phyloP scores from a whole-genome alignment of 2,113 vertebrate genomes.

The Caracal caracal region DNA sequence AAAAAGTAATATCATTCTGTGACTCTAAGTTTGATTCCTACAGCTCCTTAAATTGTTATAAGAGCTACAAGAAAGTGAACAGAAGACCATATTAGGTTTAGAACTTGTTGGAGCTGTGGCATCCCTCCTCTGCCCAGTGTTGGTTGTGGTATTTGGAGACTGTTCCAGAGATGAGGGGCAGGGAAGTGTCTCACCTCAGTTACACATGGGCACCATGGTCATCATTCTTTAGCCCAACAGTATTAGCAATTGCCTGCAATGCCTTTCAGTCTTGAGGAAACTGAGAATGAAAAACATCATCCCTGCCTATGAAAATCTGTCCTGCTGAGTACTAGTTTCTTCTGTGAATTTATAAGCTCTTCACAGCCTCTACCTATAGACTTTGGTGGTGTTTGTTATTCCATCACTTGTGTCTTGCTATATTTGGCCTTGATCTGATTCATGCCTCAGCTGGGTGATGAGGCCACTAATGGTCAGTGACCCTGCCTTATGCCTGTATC shows the following conservation, averaged over 20 bases:
- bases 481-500: not conserved
- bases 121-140: not conserved
- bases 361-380: not conserved
- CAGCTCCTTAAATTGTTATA: conserved; percentile 4
- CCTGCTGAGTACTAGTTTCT: not conserved
- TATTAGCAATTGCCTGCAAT: not conserved
- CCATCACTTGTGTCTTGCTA: not conserved
- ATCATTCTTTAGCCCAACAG: not conserved
- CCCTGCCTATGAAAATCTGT: not conserved
- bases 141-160: not conserved
- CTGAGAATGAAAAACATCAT: not conserved
- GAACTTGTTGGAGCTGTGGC: not conserved
- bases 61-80: conserved; percentile 1
- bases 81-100: not conserved
- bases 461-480: not conserved
- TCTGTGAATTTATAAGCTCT: not conserved
- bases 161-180: not conserved
- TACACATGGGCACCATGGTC: not conserved
- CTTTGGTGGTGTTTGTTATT: not conserved
- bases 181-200: not conserved
- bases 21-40: not conserved
- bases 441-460: not conserved
- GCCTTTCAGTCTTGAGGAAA: not conserved
- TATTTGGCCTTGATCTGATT: conserved; percentile 26
- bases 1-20: not conserved